Base-by-base conservation (phyloP, 92 coral and sea anemone genomes). In the Actinostola sp. region DNA sequence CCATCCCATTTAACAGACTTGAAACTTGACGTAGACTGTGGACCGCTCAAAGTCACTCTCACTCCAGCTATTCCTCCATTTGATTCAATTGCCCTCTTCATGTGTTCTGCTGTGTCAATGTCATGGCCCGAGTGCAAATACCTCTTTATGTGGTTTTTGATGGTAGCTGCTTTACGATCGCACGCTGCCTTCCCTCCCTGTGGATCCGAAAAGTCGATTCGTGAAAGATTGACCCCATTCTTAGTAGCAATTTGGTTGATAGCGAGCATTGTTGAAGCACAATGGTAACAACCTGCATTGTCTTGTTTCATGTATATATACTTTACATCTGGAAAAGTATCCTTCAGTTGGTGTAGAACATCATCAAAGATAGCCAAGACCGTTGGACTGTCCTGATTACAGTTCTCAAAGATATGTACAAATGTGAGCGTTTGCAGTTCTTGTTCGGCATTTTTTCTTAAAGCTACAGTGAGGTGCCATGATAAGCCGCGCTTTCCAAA, bases 101-200 rank as follows among this genome's bases (percentile, higher is more conserved):
- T 72, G 20, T 81, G 61, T 9, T 26, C 19, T 13, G 80, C 67
- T 38, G 68, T 81, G 66, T 73, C 75, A 14, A 72, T 68, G 62
- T 81, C 81, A 33, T 80, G 58, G 53, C 81, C 86, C 26, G 80
- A 53, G 68, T 80, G 33, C 13, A 71, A 69, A 41, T 71, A 31
- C 31, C 26, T 32, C 23, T 44, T 16, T 31, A 71, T 73, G 61
- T 81, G 80, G 62, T 61, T 65, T 48, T 81, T 73, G 59, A 65
- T 81, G 17, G 70, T 54, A 10, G 86, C 81, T 19, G 81, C 86
- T 32, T 81, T 81, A 16, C 76, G 69, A 56, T 81, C 86, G 59
- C 80, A 80, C 14, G 75, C 27, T 14, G 75, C 80, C 56, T 80
- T 80, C 30, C 86, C 80, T n/a, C 66, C 86, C 56, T 80, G 80